phyloP scores from a whole-genome alignment of 2,888 invertebrate genomes.

The Tortricodes alternella region DNA sequence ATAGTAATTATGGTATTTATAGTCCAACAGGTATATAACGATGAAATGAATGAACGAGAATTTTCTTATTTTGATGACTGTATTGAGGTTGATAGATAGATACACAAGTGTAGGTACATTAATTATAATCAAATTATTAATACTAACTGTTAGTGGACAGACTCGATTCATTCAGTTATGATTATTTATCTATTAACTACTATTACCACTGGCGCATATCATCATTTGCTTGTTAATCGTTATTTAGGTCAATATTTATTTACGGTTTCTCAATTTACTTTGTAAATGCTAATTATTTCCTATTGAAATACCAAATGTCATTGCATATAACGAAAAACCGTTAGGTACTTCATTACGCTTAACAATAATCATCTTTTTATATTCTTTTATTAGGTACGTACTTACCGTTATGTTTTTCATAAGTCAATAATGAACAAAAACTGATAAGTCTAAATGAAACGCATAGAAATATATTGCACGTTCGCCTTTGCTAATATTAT shows the following conservation, averaged over 20 bases:
- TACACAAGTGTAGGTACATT: neutral
- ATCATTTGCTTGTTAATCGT: constrained; percentile 16
- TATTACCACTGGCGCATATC: constrained; percentile 8
- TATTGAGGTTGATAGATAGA: neutral
- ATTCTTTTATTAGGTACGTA: too few species aligned
- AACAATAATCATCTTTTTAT: too few species aligned
- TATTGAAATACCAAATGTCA: constrained; percentile 21
- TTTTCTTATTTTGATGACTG: neutral
- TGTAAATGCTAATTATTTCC: constrained; percentile 9
- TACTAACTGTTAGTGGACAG: constrained; percentile 23
- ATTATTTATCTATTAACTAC: neutral
- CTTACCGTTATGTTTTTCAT: neutral
- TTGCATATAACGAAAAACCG: constrained; percentile 7
- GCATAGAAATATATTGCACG: neutral
- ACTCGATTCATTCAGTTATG: constrained; percentile 4
- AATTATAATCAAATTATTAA: constrained; percentile 25
- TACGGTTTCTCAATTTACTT: constrained; percentile 23
- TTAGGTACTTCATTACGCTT: too few species aligned
- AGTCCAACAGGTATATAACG: neutral
- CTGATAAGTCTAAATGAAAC: too few species aligned
- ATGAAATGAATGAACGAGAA: neutral
- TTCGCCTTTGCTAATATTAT: too few species aligned
- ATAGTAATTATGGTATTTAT: constrained; percentile 14
- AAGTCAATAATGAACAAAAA: neutral
- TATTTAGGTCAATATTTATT: constrained; percentile 24